Conservation (phyloP, 2,888 invertebrate species). For the Noctua fimbriata region DNA sequence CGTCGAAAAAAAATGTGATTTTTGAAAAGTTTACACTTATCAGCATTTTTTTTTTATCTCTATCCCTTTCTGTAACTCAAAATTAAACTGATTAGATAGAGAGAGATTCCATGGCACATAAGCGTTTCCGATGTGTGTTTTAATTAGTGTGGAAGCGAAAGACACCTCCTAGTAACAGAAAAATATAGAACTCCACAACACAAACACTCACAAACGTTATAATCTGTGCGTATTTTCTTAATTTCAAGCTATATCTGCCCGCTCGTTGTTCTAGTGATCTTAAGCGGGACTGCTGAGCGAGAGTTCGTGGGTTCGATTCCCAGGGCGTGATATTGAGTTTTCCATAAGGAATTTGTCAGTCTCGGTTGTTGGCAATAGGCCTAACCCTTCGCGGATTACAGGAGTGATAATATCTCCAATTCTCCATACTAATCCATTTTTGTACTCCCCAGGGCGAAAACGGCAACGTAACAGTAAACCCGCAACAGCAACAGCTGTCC, state of each 20-base stretch:
- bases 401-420: not conserved
- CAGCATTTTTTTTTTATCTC: not conserved
- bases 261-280: not conserved
- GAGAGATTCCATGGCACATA: not conserved
- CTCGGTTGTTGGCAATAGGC: not conserved
- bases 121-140: not conserved
- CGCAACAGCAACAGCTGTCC: conserved; percentile 89
- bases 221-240: not conserved
- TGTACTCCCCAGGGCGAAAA: conserved; percentile 78
- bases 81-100: not conserved
- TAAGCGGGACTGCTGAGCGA: not conserved
- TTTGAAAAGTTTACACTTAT: not conserved
- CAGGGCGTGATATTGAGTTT: not conserved
- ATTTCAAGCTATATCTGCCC: not conserved
- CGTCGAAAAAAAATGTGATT: not conserved
- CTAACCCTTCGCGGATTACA: not conserved
- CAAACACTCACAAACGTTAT: too few relatives aligned
- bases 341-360: not conserved
- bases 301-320: not conserved
- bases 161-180: not conserved
- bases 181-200: too few relatives aligned
- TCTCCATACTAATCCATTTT: not conserved
- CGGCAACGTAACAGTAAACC: conserved; percentile 73
- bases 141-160: not conserved
- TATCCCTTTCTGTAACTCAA: not conserved